A percentile compares a stretch with the other conserved stretches of the same genome.
phyloP scores from a whole-genome alignment of 2,113 vertebrate species.

The Sitta europaea region DNA sequence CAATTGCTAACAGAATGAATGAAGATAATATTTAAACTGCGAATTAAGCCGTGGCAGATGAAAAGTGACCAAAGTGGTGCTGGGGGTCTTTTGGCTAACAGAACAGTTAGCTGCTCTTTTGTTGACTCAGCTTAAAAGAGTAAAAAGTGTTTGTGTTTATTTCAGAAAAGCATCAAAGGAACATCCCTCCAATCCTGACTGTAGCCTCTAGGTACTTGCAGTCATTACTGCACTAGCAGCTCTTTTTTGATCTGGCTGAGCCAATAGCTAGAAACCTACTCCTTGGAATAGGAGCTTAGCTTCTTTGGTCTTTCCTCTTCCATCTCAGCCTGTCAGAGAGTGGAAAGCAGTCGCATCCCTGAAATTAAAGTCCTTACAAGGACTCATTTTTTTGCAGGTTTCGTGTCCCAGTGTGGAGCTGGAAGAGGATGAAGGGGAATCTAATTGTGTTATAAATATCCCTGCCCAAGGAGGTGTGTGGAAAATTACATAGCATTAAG shows the following conservation, averaged over 20 bases:
- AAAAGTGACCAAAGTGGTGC: background rate
- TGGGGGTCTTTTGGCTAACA: background rate
- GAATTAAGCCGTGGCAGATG: background rate
- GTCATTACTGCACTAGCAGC: background rate
- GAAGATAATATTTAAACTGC: background rate
- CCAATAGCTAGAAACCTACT: background rate
- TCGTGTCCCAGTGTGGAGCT: background rate
- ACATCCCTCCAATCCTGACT: background rate
- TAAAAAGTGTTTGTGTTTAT: constrained; percentile 1
- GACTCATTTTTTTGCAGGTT: background rate
- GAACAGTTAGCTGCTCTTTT: background rate
- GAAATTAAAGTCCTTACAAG: background rate
- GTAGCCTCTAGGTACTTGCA: background rate
- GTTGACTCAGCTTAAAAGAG: background rate
- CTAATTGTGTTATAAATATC: background rate
- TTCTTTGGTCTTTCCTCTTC: background rate
- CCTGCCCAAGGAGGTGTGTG: background rate
- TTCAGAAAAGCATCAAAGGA: constrained; percentile 1
- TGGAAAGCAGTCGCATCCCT: background rate
- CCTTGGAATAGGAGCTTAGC: background rate
- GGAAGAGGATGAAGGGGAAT: background rate
- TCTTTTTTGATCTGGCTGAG: background rate
- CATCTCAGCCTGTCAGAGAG: background rate
- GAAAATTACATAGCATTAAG: background rate
- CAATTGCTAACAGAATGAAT: background rate